Base-by-base conservation (phyloP, 30 jellyfish, hydroid and myxozoan species). In the Cassiopea andromeda region DNA sequence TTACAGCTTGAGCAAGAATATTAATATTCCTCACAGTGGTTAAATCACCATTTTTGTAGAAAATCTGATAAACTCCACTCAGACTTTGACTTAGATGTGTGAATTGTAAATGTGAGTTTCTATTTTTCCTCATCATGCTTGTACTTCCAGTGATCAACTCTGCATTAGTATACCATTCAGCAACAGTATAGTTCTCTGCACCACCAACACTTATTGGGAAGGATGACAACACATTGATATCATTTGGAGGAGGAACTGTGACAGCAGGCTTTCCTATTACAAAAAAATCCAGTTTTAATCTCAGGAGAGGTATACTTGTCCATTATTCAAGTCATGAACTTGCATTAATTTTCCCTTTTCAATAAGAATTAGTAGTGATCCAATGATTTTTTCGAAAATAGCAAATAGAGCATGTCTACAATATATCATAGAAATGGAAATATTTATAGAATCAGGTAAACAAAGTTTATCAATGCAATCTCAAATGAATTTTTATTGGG, bases 81-180 rank as follows among this genome's bases (percentile, higher is more conserved):
- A 76, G 46, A 58, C 94, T 87, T 46, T 73, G 61, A 54, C 87
- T 87, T 60, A 87, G 90, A 19, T 79, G 58, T 9, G 27, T 10
- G 38, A 87, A 4, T 44, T 87, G 27, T 27, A 87, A 66, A 61
- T 68, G n/a, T 71, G 46, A 18, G 69, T 77, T 60, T 2, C 85
- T 17, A 1, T 50, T 44, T 27, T 75, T 44, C 74, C 68, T 58
- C 45, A 73, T 48, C 73, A 87, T 44, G 38, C 80, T 61, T 1
- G 89, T 87, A 19, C 69, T 48, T 12, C 70, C 44, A 44, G 94
- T 87, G 66, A 87, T 77, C 68, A 64, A 46, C 2, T 87, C 90
- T 1, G 90, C 94, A 78, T 77, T 77, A 1, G 94, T 77, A 70
- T 87, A 87, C 94, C 94, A 87, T 77, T 87, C 94, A 61, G 59